phyloP scores from a whole-genome alignment of 2,113 vertebrate genomes.

The Nycticebus coucang region DNA sequence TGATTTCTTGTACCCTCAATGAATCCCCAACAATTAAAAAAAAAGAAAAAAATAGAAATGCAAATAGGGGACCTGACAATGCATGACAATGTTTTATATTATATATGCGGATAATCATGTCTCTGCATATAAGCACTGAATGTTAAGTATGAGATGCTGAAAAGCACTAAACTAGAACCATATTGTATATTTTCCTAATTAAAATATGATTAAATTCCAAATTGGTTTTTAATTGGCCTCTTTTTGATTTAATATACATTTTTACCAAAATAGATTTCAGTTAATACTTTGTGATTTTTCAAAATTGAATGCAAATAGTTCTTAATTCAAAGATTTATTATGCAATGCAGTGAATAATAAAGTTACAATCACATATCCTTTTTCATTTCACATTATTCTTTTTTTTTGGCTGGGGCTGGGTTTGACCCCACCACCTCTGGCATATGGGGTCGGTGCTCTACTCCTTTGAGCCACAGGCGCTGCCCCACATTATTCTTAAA shows the following conservation, averaged over 20 bases:
- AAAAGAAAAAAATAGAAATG: neutral
- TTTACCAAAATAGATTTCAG: conserved; percentile 47
- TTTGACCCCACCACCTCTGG: too few relatives aligned
- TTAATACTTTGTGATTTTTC: conserved; percentile 31
- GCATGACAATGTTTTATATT: neutral
- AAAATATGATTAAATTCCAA: conserved; percentile 52
- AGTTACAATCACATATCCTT: neutral
- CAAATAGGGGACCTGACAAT: neutral
- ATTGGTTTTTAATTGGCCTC: conserved; percentile 55
- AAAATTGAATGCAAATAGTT: conserved; percentile 27
- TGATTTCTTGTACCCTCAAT: too few relatives aligned
- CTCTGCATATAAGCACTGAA: conserved; percentile 22
- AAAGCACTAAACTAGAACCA: conserved; percentile 3
- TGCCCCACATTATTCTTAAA: neutral
- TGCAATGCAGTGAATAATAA: neutral
- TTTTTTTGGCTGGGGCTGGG: too few relatives aligned
- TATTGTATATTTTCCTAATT: conserved; percentile 43
- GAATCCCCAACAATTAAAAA: too few relatives aligned
- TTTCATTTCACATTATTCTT: conserved; percentile 24
- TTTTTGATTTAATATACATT: conserved; percentile 60
- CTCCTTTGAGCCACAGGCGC: too few relatives aligned
- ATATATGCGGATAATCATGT: neutral
- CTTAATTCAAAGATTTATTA: conserved; percentile 53
- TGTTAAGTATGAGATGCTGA: conserved; percentile 43
- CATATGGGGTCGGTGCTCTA: too few relatives aligned